Evolutionary conservation across 2,113 vertebrate species (phyloP).

Genomic region (Callithrix jacchus): DNA sequence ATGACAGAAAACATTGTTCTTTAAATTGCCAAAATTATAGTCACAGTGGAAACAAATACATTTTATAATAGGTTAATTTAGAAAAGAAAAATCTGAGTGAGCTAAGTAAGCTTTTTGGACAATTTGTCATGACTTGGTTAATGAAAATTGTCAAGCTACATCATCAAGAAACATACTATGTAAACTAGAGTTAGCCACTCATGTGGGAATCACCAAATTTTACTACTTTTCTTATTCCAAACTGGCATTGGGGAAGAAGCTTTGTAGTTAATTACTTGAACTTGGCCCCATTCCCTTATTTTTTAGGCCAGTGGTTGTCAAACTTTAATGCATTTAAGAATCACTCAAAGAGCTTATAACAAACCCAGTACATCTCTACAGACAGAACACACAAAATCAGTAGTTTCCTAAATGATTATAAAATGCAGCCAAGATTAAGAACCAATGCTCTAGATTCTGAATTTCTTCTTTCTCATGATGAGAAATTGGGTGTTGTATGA

Average conservation of each 20-base stretch:
- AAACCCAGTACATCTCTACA: neutral
- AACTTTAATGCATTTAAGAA: neutral
- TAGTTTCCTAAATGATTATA: neutral
- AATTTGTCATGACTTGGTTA: neutral
- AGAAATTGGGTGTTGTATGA: neutral
- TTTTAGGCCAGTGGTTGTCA: neutral
- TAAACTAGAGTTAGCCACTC: neutral
- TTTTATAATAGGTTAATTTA: neutral
- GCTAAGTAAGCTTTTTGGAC: neutral
- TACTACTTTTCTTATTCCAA: neutral
- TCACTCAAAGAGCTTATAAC: neutral
- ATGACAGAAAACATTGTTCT: neutral
- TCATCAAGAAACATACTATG: neutral
- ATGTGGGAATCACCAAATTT: neutral
- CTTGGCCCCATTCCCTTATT: neutral
- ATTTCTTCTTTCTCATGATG: slow-evolving; percentile 16
- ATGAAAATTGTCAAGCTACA: neutral
- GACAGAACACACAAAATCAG: neutral
- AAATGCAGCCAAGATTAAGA: neutral
- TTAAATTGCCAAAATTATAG: neutral
- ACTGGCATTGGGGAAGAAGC: neutral
- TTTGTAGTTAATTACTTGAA: neutral
- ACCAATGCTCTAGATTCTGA: neutral
- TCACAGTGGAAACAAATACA: neutral
- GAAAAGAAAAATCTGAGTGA: neutral